Evolutionary conservation across 2,797 vertebrate species (phyloP), one percentile per base, ranked within the genome.

Genomic region (Rhadinocentrus ornatus): DNA sequence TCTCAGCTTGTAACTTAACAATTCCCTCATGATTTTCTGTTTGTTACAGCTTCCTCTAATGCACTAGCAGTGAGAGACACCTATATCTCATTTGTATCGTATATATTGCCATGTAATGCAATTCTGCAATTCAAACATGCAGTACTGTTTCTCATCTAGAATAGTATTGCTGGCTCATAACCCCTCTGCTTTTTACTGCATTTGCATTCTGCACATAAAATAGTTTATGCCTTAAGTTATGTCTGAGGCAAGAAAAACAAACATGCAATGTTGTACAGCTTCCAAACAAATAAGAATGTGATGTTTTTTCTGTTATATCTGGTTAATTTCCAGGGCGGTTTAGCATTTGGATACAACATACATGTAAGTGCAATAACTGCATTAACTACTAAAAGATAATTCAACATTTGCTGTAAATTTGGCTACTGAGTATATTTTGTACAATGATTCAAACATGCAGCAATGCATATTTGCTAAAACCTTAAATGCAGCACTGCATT

Each of bases 121-220:
- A 55, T 55, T 55, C 3, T 64, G 29, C 37, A 60, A 44, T 46
- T 66, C n/a, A 16, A 64, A 54, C 56, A 8, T 41, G 29, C 26
- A 2, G 4, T 18, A 22, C 2, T 31, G 6, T 71, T 56, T 60
- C 10, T 76, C 57, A 62, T 60, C 16, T 52, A 13, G 4, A 62
- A 31, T 20, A 27, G 3, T 35, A 52, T 18, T 2, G n/a, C 26
- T 57, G 39, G 22, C 48, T 74, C 11, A 41, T 69, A 50, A 20
- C 18, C 6, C 0, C 37, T 64, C 15, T 55, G 60, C 2, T 54
- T 74, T 63, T 13, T 22, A 48, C 54, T 70, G 32, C n/a, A 71
- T 77, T 72, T 66, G 4, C 56, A 65, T 67, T 59, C 32, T 27
- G 46, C 29, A 34, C 44, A 62, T 39, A 41, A 75, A 54, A 69